Conservation (phyloP, 2,113 vertebrate genomes). For the Phyllopteryx taeniolatus region DNA sequence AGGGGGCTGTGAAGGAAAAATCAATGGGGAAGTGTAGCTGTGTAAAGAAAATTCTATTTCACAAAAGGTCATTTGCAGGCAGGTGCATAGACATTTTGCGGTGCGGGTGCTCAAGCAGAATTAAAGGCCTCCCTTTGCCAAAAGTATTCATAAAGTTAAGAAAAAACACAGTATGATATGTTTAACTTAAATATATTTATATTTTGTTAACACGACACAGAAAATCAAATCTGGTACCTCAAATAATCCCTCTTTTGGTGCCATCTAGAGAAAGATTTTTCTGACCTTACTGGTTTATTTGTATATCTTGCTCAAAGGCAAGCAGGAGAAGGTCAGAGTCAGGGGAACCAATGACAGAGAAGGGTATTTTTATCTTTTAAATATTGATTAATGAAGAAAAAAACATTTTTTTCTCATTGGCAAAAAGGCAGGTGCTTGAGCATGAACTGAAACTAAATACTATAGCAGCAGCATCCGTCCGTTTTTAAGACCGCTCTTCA, state of each 20-base stretch:
- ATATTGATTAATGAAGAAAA: too few relatives aligned
- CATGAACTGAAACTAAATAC: not conserved
- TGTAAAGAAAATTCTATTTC: constrained; percentile 82
- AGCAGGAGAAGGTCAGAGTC: too few relatives aligned
- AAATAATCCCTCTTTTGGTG: too few relatives aligned
- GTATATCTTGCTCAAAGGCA: too few relatives aligned
- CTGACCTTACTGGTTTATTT: too few relatives aligned
- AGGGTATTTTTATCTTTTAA: too few relatives aligned
- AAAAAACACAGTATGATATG: too few relatives aligned
- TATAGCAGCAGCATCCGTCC: not conserved
- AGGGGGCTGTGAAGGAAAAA: constrained; percentile 69
- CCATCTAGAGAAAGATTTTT: too few relatives aligned
- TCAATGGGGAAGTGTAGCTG: constrained; percentile 62
- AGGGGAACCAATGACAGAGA: too few relatives aligned
- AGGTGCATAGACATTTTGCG: constrained; percentile 6
- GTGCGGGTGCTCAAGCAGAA: constrained; percentile 34
- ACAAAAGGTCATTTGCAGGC: constrained; percentile 80
- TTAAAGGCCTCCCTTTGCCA: constrained; percentile 48
- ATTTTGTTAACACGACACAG: too few relatives aligned
- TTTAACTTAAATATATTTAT: too few relatives aligned
- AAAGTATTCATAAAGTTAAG: not conserved
- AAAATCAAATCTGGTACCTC: too few relatives aligned
- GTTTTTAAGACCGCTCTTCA: not conserved
- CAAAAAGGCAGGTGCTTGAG: not conserved
- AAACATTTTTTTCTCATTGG: not conserved